phyloP scores from a whole-genome alignment of 1,140 invertebrate species.

The Lepidurus apus region DNA sequence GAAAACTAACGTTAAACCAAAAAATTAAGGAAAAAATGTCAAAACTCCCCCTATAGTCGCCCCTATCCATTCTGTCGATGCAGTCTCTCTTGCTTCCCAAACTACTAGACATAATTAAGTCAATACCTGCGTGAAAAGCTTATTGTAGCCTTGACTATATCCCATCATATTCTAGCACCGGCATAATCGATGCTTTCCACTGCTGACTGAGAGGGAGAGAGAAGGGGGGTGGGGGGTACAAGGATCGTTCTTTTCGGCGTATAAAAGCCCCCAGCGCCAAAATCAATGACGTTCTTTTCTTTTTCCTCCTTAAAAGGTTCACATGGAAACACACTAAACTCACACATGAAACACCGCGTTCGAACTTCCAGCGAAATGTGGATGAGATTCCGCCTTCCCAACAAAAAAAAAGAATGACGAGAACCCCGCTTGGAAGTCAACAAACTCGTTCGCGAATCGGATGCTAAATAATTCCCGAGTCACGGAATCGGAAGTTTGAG shows the following conservation, averaged over 20 bases:
- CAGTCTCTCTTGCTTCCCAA: neutral
- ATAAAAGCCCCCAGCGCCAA: neutral
- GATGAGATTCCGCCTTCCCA: neutral
- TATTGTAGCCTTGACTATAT: slow-evolving; percentile 80
- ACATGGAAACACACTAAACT: neutral
- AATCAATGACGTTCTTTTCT: slow-evolving; percentile 6
- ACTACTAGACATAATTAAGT: neutral
- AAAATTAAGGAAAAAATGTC: too few species aligned
- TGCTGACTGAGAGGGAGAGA: slow-evolving; percentile 9
- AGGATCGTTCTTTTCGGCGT: neutral
- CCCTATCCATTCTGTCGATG: too few species aligned
- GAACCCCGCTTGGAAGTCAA: neutral
- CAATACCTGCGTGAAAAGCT: slow-evolving; percentile 77
- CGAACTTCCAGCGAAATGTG: neutral
- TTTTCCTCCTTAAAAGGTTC: neutral
- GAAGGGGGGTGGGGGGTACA: neutral
- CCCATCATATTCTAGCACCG: slow-evolving; percentile 56
- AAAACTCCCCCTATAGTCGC: too few species aligned
- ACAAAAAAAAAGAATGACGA: neutral
- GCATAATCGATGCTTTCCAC: slow-evolving; percentile 12
- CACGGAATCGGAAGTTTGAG: neutral
- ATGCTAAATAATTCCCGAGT: neutral
- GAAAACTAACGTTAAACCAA: too few species aligned
- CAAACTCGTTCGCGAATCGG: slow-evolving; percentile 3
- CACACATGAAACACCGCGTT: too few species aligned